Conservation (phyloP, 2,113 vertebrate genomes). For the Dromas ardeola region DNA sequence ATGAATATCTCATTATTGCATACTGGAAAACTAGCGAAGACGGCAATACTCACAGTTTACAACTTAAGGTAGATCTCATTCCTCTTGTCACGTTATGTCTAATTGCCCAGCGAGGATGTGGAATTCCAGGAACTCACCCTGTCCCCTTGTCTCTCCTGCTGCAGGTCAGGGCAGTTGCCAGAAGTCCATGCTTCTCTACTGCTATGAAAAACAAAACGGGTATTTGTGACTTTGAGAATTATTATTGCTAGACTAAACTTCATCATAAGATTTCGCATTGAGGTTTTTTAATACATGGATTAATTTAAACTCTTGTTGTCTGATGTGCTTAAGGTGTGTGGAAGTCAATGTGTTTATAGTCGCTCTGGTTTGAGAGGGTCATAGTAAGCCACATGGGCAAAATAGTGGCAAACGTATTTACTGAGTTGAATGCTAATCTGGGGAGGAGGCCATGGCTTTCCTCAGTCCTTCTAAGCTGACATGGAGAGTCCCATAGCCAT, state of each 20-base stretch:
- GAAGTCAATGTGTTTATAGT: neutral
- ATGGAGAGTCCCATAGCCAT: neutral
- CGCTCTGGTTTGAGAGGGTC: neutral
- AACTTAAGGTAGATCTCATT: neutral
- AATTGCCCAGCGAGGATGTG: neutral
- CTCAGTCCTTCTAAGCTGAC: neutral
- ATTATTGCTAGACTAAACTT: neutral
- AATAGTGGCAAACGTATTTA: neutral
- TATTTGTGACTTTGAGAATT: conserved; percentile 35
- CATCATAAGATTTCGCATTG: neutral
- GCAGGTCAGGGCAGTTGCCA: neutral
- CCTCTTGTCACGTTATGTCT: neutral
- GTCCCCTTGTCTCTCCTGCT: conserved; percentile 4
- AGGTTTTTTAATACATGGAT: neutral
- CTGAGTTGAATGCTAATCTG: neutral
- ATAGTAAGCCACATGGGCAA: neutral
- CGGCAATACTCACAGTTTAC: neutral
- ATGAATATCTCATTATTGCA: neutral
- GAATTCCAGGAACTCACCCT: neutral
- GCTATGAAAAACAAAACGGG: conserved; percentile 29
- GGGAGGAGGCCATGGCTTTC: neutral
- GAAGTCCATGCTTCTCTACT: conserved; percentile 27
- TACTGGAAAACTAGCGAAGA: neutral
- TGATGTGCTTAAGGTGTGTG: neutral
- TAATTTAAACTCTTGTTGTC: conserved; percentile 12